Evolutionary conservation across 2,797 vertebrate genomes (phyloP).

Genomic region (Coregonus sp.): DNA sequence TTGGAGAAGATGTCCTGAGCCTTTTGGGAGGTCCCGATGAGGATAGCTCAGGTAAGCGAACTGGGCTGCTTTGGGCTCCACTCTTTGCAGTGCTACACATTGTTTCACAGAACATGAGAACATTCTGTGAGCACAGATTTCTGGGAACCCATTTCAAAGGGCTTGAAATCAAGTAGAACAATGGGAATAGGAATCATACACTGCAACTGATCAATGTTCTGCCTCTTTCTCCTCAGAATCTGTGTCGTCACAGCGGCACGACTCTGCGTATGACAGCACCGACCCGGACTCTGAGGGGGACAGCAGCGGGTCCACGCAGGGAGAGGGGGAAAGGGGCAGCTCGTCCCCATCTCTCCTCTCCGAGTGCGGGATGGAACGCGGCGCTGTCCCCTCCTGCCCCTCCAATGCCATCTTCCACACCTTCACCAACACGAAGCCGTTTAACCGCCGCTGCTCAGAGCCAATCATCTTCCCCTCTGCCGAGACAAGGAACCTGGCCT

Average conservation of each 20-base stretch:
- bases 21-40: slow-evolving; percentile 73
- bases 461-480: slow-evolving; percentile 75
- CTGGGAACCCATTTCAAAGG: not conserved
- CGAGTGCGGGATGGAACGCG: slow-evolving; percentile 27
- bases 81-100: not conserved
- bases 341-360: slow-evolving; percentile 50
- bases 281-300: slow-evolving; percentile 83
- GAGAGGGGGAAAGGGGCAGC: slow-evolving; percentile 18
- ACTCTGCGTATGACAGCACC: slow-evolving; percentile 92
- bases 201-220: not conserved
- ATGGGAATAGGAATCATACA: not conserved
- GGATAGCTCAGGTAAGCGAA: slow-evolving; percentile 78
- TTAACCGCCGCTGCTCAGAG: slow-evolving; percentile 87
- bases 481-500: slow-evolving; percentile 64
- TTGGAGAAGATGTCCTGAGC: slow-evolving; percentile 78
- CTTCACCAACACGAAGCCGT: slow-evolving; percentile 33
- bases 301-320: slow-evolving; percentile 16
- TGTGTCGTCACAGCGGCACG: slow-evolving; percentile 81
- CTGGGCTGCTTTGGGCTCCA: not conserved
- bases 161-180: not conserved
- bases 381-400: slow-evolving; percentile 48
- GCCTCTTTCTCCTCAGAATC: slow-evolving; percentile 72
- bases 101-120: not conserved
- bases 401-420: slow-evolving; percentile 61
- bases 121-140: not conserved